Evolutionary conservation across 2,888 invertebrate species (phyloP), one percentile per base, ranked within the genome.

Genomic region (Gymnosoma rotundatum): DNA sequence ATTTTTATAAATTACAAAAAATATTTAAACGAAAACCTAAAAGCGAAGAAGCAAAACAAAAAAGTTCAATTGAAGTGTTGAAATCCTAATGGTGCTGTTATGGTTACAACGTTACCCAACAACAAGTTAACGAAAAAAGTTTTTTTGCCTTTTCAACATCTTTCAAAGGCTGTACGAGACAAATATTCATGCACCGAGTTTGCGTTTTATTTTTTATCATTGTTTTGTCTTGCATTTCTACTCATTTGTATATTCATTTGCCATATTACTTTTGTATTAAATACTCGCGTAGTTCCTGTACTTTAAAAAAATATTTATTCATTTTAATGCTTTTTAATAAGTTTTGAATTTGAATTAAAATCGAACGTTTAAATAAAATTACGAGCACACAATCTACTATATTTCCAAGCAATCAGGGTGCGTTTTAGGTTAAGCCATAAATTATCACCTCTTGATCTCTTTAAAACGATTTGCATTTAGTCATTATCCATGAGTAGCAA

Each of bases 371-470:
- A 60, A 48, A 69, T 16, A 58, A 60, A 69, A 78, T 69, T 78
- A 69, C 66, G 16, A 75, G n/a, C 48, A n/a, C 7, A 42, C 10
- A 45, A 54, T 67, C 67, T 66, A 21, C 42, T 18, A 66, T 18
- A 66, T 66, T 58, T 48, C 14, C 69, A 54, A 20, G 60, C 78
- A 72, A 84, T 74, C 64, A 63, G 75, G 86, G 83, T 85, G 83
- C 85, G 78, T 82, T 83, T 81, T 67, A 72, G 74, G 80, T 83
- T 86, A 86, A 86, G 83, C 86, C 86, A 87, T 88, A 88, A 88
- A 87, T 88, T 87, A 87, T 86, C 88, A 88, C 87, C 87, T 88
- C 21, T 83, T 87, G 88, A 88, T 87, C 88, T 86, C 67, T 60
- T 80, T 83, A 52, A 79, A 64, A 61, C 73, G 86, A 86, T 87